Evolutionary conservation across 2,797 vertebrate species (phyloP).

Genomic region (Hozukius guyotensis): DNA sequence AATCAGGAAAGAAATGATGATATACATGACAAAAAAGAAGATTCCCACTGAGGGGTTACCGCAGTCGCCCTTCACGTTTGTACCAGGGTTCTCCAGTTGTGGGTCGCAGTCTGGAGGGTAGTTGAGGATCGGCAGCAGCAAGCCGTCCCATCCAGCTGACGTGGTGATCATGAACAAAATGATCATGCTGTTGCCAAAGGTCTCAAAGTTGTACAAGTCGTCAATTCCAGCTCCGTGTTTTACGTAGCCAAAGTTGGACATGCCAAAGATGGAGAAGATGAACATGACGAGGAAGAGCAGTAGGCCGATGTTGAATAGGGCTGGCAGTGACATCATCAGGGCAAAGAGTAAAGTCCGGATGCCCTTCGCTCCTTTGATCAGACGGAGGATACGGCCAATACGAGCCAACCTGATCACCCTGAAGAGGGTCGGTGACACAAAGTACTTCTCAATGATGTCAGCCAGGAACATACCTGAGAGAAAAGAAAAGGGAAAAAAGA

Average conservation of each 20-base stretch:
- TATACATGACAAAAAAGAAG: conserved; percentile 99
- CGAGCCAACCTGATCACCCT: conserved; percentile 98
- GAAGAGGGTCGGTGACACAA: conserved; percentile 98
- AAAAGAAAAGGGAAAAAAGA: neutral
- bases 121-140: conserved; percentile 97
- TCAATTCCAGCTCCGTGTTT: conserved; percentile 97
- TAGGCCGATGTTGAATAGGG: conserved; percentile 98
- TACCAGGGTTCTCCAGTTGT: conserved; percentile 93
- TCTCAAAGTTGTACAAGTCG: conserved; percentile 99
- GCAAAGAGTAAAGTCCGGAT: conserved; percentile 99
- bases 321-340: conserved; percentile 99
- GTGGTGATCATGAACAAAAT: conserved; percentile 99
- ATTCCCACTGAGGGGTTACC: conserved; percentile 99
- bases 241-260: conserved; percentile 99
- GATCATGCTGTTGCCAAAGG: conserved; percentile 99
- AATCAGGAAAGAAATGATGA: conserved; percentile 99
- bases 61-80: conserved; percentile 93
- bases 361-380: conserved; percentile 98
- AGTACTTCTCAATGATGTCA: conserved; percentile 98
- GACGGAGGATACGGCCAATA: conserved; percentile 96
- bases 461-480: conserved; percentile 97
- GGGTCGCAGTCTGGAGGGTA: conserved; percentile 94
- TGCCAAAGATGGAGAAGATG: conserved; percentile 99
- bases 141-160: conserved; percentile 96
- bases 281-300: conserved; percentile 99